phyloP scores from a whole-genome alignment of 2,797 vertebrate species.

The Carcharodon carcharias region DNA sequence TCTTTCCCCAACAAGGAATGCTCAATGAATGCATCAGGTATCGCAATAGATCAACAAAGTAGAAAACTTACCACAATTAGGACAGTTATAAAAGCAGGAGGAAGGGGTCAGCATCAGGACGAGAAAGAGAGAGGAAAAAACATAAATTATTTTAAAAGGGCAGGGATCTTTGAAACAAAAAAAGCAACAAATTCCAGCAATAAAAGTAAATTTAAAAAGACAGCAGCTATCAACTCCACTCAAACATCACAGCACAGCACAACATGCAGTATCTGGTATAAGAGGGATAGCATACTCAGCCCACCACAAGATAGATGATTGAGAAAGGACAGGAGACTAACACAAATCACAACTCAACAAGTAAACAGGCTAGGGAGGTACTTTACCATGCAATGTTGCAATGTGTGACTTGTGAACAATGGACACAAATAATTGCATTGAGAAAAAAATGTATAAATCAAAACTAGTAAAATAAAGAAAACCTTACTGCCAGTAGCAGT shows the following conservation, averaged over 20 bases:
- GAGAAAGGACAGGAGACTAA: not conserved
- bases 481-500: not conserved
- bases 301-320: not conserved
- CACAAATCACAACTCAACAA: not conserved
- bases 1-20: not conserved
- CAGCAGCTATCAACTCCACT: not conserved
- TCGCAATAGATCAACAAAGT: slow-evolving; percentile 64
- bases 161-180: slow-evolving; percentile 67
- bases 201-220: slow-evolving; percentile 45
- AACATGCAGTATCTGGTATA: not conserved
- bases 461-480: slow-evolving; percentile 10
- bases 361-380: slow-evolving; percentile 12
- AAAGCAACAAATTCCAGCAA: slow-evolving; percentile 60
- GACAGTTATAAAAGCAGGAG: slow-evolving; percentile 99
- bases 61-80: slow-evolving; percentile 96
- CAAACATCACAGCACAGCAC: not conserved
- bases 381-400: slow-evolving; percentile 25
- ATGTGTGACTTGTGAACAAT: slow-evolving; percentile 31
- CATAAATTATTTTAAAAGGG: slow-evolving; percentile 97
- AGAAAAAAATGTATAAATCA: slow-evolving; percentile 22
- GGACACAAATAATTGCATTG: slow-evolving; percentile 19
- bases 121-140: slow-evolving; percentile 77
- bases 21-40: slow-evolving; percentile 27
- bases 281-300: not conserved
- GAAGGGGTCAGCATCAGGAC: slow-evolving; percentile 92